Conservation (phyloP, 1,140 invertebrate genomes). For the Drosophila mayri region DNA sequence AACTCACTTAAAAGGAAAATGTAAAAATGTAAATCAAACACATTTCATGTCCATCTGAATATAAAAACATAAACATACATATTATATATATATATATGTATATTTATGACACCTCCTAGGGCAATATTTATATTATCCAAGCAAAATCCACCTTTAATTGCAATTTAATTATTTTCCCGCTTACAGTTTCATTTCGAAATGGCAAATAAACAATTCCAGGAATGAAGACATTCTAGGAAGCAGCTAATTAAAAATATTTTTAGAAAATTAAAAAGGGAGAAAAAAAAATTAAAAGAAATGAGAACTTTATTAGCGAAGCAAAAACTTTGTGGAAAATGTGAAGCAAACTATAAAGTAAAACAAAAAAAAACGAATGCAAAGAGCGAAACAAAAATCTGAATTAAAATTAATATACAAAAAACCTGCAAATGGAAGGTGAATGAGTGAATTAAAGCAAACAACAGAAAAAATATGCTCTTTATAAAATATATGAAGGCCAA, state of each 20-base stretch:
- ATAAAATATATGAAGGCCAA: background rate
- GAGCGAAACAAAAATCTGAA: background rate
- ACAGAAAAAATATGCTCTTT: background rate
- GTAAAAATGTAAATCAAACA: background rate
- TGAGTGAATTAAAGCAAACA: background rate
- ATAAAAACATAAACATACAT: background rate
- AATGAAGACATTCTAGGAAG: background rate
- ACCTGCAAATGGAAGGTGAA: background rate
- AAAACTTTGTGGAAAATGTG: background rate
- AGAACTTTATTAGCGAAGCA: background rate
- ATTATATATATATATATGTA: too few species aligned
- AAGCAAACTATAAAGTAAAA: background rate
- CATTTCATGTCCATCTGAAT: background rate
- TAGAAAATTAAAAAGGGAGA: background rate
- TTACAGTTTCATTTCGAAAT: background rate
- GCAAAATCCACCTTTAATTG: background rate
- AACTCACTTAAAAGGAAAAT: slow-evolving; percentile 10
- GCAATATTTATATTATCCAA: background rate
- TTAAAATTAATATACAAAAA: background rate
- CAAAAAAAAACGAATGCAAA: background rate
- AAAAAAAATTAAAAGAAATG: background rate
- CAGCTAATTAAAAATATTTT: slow-evolving; percentile 5
- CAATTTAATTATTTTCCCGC: background rate
- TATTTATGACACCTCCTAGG: background rate
- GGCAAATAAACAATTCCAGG: background rate